A percentile compares a stretch with the other conserved stretches of the same genome.
These are phyloP conservation scores for Peucedramus taeniatus DNA, from an alignment of 2,113 vertebrate genomes.

Conservation along the genomic window DNA sequence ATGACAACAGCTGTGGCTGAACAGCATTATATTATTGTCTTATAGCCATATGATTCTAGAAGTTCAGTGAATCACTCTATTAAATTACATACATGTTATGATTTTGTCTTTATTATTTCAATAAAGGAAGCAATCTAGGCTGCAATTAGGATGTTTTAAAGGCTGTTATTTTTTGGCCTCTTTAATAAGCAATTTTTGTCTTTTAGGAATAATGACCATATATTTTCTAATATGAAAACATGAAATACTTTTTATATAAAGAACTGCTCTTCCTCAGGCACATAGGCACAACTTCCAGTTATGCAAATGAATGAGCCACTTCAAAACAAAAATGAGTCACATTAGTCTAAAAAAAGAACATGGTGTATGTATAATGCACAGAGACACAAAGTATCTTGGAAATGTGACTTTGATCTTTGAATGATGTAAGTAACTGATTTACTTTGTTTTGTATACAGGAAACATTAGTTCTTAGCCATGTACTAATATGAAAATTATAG, in stretches of 20 bases:
- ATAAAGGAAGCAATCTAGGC: neutral
- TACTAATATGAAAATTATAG: neutral
- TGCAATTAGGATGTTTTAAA: neutral
- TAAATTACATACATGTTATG: neutral
- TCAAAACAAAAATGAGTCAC: slow-evolving; percentile 38
- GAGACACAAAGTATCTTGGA: neutral
- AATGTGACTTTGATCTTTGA: slow-evolving; percentile 39
- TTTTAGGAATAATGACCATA: neutral
- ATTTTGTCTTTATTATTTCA: neutral
- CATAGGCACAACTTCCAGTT: neutral
- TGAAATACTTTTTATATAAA: neutral
- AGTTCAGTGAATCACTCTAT: neutral
- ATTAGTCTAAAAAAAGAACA: neutral
- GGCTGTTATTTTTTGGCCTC: neutral
- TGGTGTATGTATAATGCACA: neutral
- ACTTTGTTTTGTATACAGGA: neutral
- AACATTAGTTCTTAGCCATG: neutral
- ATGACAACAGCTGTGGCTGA: neutral
- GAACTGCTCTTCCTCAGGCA: neutral
- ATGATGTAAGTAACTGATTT: neutral
- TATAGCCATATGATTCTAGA: neutral
- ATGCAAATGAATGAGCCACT: slow-evolving; percentile 41
- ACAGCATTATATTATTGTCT: neutral
- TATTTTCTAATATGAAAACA: neutral
- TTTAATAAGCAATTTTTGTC: neutral